Conservation (phyloP, 2,113 vertebrate species). For the Coracopsis vasa region DNA sequence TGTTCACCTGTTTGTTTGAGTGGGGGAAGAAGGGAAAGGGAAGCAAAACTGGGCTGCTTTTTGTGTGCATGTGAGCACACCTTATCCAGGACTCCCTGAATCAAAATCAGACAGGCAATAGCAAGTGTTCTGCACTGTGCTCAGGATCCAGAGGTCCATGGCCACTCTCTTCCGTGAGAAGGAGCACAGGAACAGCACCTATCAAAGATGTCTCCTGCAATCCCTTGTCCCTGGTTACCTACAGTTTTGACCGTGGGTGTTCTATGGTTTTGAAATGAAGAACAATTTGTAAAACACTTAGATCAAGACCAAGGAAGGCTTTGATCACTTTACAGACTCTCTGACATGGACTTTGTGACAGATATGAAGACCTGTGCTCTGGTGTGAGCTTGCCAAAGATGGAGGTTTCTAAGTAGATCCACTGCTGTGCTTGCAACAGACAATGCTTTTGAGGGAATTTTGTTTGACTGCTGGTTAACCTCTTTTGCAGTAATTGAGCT, state of each 20-base stretch:
- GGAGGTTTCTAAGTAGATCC: rapidly evolving
- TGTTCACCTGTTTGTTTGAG: neutral
- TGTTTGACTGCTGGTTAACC: neutral
- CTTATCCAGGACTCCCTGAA: neutral
- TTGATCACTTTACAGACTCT: neutral
- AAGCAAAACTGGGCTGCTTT: neutral
- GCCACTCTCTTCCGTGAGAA: neutral
- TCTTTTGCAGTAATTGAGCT: neutral
- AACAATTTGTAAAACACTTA: neutral
- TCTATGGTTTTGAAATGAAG: neutral
- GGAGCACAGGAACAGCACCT: neutral
- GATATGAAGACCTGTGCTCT: neutral
- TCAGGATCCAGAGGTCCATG: neutral
- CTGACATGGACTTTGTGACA: neutral
- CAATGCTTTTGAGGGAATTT: neutral
- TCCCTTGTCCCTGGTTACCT: neutral
- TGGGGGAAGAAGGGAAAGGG: neutral
- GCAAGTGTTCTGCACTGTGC: neutral
- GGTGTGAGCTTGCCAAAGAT: neutral
- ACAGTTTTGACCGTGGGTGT: neutral
- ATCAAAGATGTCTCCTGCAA: neutral
- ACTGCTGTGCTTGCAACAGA: neutral
- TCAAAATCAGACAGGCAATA: neutral
- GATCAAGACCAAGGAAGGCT: neutral
- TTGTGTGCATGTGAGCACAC: neutral